Percentiles rank a stretch among this genome's conserved stretches.
Conservation (phyloP, 2,797 vertebrate species). For the Cyclopterus lumpus region DNA sequence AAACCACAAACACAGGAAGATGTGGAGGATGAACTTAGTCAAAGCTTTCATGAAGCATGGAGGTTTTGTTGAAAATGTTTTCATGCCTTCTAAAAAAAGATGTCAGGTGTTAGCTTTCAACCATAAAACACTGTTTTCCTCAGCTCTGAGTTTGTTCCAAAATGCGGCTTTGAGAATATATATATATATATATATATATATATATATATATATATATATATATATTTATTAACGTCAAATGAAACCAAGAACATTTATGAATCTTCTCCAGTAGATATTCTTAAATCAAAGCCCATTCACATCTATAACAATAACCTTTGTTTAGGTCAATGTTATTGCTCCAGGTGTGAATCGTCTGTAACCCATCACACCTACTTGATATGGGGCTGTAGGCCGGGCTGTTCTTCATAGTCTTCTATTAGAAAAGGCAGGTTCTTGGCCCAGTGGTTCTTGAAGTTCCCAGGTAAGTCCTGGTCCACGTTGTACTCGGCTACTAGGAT, state of each 20-base stretch:
- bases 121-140: not conserved
- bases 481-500: slow-evolving; percentile 94
- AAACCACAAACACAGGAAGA: slow-evolving; percentile 16
- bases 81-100: not conserved
- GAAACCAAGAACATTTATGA: not conserved
- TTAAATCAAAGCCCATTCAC: not conserved
- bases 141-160: not conserved
- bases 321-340: not conserved
- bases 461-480: slow-evolving; percentile 92
- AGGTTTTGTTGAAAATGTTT: not conserved
- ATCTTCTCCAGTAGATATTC: not conserved
- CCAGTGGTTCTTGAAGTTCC: slow-evolving; percentile 98
- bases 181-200: too few relatives aligned
- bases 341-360: not conserved
- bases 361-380: slow-evolving; percentile 88
- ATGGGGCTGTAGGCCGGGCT: slow-evolving; percentile 96
- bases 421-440: slow-evolving; percentile 97
- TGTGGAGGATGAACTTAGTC: not conserved
- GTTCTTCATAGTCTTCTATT: slow-evolving; percentile 97
- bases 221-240: not conserved
- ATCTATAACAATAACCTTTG: not conserved
- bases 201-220: too few relatives aligned
- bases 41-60: not conserved
- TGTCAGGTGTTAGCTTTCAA: slow-evolving; percentile 1
- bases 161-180: not conserved